Evolutionary conservation across 1,140 invertebrate genomes (phyloP), one percentile per base, ranked within the genome.

Genomic region (Bombus soroeensis): DNA sequence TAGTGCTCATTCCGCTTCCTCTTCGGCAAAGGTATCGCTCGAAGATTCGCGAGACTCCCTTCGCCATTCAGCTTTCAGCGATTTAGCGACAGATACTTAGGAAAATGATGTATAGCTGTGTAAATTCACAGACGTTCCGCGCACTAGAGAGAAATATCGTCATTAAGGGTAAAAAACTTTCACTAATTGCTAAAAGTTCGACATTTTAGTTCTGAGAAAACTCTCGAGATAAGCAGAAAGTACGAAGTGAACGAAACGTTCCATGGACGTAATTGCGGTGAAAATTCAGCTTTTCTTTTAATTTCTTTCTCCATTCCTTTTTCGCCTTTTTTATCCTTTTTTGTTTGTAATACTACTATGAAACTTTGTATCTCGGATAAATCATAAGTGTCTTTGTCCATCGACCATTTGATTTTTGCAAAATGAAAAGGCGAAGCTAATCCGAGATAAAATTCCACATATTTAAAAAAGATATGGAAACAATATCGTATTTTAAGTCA

Each of bases 221-320:
- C 25, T 47, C 41, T 28, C 15, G 32, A 47, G 43, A 47, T 53
- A 66, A 80, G 34, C 32, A n/a, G 32, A 68, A 79, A 47, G 25
- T 59, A 22, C 9, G 34, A 18, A 59, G 6, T 28, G 57, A 41
- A 77, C 15, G 37, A 32, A 18, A 32, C 37, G 53, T 34, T 57
- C 34, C 57, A 37, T 59, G 74, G 74, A 76, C 12, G 74, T 41
- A 77, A 77, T 62, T 37, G 53, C 15, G 34, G 57, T 62, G 13
- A 77, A 62, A 39, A 77, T 62, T 37, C 28, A 28, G 12, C 25
- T 25, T 25, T 12, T 2, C 39, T 41, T 34, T 8, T 28, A 2
- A n/a, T 41, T 72, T 43, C n/a, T 13, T 73, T 32, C 10, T 41
- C 70, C 15, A 22, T 39, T 28, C 28, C 3, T 28, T 25, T 39